These are phyloP conservation scores for Pachypanchax playfairii DNA, from an alignment of 2,113 vertebrate genomes.

Conservation along the genomic window DNA sequence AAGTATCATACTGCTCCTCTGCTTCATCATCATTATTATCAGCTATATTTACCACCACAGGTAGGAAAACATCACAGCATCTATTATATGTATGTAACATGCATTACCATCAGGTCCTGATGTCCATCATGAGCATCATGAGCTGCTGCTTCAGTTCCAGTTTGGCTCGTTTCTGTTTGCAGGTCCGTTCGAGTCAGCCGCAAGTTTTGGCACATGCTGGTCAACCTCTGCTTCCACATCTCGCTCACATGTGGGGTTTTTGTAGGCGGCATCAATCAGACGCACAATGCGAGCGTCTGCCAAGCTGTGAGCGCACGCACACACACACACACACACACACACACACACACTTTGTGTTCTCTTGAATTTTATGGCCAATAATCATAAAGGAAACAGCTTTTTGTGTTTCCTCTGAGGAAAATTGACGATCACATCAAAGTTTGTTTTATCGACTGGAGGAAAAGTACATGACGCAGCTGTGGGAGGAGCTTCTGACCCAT, in stretches of 20 bases:
- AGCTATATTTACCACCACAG: conserved; percentile 93
- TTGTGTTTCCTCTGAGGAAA: conserved; percentile 19
- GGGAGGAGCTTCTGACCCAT: no score
- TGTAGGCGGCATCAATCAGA: conserved; percentile 93
- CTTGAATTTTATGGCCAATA: not conserved
- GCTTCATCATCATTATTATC: conserved; percentile 85
- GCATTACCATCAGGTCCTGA: no score
- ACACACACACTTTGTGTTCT: not conserved
- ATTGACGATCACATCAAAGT: not conserved
- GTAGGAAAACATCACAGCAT: conserved; percentile 68
- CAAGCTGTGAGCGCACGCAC: conserved; percentile 89
- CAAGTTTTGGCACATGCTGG: conserved; percentile 97
- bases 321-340: not conserved
- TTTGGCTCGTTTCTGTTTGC: conserved; percentile 46
- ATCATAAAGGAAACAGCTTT: conserved; percentile 3
- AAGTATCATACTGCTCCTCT: conserved; percentile 84
- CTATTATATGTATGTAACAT: no score
- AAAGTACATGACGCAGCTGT: no score
- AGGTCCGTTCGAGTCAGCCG: conserved; percentile 89
- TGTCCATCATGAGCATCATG: no score
- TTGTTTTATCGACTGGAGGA: no score
- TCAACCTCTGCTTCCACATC: conserved; percentile 94
- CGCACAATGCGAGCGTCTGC: conserved; percentile 86
- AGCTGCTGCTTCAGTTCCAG: not conserved
- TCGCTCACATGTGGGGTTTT: conserved; percentile 92